Evolutionary conservation across 2,888 invertebrate genomes (phyloP).

Genomic region (Tortrix viridana): DNA sequence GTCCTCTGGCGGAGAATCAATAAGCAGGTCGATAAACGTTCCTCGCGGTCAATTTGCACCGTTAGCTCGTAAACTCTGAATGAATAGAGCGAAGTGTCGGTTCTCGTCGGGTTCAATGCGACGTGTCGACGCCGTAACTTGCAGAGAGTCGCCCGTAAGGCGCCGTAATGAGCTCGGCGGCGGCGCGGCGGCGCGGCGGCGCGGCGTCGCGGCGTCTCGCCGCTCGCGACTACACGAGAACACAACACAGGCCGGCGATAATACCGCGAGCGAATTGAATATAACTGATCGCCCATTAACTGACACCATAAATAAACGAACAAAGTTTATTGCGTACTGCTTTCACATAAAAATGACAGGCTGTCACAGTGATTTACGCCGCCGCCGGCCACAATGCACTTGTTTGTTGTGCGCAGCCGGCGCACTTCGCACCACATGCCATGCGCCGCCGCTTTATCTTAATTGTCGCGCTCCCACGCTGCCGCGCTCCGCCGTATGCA

Average conservation of each 20-base stretch:
- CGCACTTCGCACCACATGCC: conserved; percentile 27
- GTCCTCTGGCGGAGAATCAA: background rate
- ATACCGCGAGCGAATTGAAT: background rate
- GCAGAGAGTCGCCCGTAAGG: background rate
- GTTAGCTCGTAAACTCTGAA: conserved; percentile 22
- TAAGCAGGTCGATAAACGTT: conserved; percentile 20
- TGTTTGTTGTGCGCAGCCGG: conserved; percentile 19
- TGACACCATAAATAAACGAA: no score
- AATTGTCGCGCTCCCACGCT: conserved; percentile 33
- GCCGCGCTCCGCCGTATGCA: conserved; percentile 10
- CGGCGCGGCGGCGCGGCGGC: conserved; percentile 14
- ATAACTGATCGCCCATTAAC: conserved; percentile 1
- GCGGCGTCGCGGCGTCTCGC: conserved; percentile 19
- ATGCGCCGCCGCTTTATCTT: conserved; percentile 24
- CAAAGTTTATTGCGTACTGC: conserved; percentile 1
- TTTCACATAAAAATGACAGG: conserved; percentile 8
- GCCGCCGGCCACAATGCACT: conserved; percentile 21
- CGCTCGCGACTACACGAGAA: no score
- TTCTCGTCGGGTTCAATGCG: conserved; percentile 22
- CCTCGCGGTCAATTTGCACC: conserved; percentile 26
- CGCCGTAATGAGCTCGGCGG: conserved; percentile 10
- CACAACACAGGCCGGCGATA: no score
- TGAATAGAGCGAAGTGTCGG: conserved; percentile 23
- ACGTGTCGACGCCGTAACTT: conserved; percentile 31
- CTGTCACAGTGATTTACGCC: conserved; percentile 16